phyloP scores from a whole-genome alignment of 2,797 vertebrate genomes.

The Brachyrhaphis roseni region DNA sequence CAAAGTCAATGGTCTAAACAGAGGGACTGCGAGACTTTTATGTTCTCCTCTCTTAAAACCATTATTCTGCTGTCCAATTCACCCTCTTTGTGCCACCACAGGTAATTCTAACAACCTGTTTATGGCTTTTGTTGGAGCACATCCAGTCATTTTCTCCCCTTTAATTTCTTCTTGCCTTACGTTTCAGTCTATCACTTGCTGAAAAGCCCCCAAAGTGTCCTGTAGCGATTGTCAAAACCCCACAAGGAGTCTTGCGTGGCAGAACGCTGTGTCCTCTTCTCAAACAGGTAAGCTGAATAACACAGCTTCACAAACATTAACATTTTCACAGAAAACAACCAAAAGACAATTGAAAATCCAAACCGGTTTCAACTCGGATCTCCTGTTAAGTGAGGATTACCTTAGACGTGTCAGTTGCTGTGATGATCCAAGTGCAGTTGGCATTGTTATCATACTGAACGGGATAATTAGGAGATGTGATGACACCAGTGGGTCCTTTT shows the following conservation, averaged over 20 bases:
- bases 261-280: slow-evolving; percentile 13
- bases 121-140: slow-evolving; percentile 45
- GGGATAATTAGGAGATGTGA: slow-evolving; percentile 97
- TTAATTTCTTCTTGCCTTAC: slow-evolving; percentile 38
- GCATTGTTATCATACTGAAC: slow-evolving; percentile 99
- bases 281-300: slow-evolving; percentile 32
- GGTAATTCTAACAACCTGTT: slow-evolving; percentile 53
- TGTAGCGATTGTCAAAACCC: slow-evolving; percentile 44
- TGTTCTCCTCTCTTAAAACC: slow-evolving; percentile 62
- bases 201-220: slow-evolving; percentile 33
- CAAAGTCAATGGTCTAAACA: slow-evolving; percentile 77
- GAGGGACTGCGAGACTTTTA: slow-evolving; percentile 63
- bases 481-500: slow-evolving; percentile 90
- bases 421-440: slow-evolving; percentile 98
- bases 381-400: slow-evolving; percentile 64
- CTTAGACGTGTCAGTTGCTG: slow-evolving; percentile 90
- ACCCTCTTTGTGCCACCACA: slow-evolving; percentile 43
- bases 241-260: slow-evolving; percentile 36
- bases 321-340: neutral
- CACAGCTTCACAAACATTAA: slow-evolving; percentile 20
- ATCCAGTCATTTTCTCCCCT: slow-evolving; percentile 22
- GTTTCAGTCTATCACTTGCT: slow-evolving; percentile 39
- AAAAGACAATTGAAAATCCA: slow-evolving; percentile 8
- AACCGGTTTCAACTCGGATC: neutral
- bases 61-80: slow-evolving; percentile 51